Evolutionary conservation across 2,888 invertebrate genomes (phyloP).

Genomic region (Callyntrura guangdongensis): DNA sequence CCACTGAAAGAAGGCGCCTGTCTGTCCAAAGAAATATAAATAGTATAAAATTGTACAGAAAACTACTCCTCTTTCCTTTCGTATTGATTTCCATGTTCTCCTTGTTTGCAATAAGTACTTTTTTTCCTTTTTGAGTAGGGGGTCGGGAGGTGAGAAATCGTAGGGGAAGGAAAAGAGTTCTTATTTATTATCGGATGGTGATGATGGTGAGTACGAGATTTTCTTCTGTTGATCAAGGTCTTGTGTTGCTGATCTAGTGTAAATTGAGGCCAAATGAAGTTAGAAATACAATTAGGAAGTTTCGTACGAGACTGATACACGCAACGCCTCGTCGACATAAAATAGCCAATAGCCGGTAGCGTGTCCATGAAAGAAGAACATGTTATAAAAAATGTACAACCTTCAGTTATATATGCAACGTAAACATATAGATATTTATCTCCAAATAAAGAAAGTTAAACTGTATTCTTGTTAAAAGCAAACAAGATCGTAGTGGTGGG

Average conservation of each 20-base stretch:
- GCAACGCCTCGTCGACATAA: background rate
- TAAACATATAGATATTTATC: background rate
- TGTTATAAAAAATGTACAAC: too few species aligned
- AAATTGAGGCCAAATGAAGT: background rate
- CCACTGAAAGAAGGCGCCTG: background rate
- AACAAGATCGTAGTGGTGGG: background rate
- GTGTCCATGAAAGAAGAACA: background rate
- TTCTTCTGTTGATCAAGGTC: conserved; percentile 30
- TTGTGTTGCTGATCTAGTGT: background rate
- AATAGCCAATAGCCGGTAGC: background rate
- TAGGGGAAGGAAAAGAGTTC: background rate
- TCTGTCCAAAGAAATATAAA: background rate
- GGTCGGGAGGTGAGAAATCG: background rate
- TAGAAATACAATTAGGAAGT: too few species aligned
- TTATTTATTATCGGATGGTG: conserved; percentile 22
- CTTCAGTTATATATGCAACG: too few species aligned
- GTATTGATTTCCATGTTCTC: conserved; percentile 40
- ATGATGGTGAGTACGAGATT: conserved; percentile 9
- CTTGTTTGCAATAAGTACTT: background rate
- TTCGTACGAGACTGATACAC: too few species aligned
- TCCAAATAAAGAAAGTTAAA: background rate
- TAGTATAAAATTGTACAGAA: too few species aligned
- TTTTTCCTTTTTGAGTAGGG: background rate
- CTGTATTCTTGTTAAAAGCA: background rate
- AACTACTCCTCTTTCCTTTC: background rate